Evolutionary conservation across 2,797 vertebrate species (phyloP).

Genomic region (Crotalus adamanteus): DNA sequence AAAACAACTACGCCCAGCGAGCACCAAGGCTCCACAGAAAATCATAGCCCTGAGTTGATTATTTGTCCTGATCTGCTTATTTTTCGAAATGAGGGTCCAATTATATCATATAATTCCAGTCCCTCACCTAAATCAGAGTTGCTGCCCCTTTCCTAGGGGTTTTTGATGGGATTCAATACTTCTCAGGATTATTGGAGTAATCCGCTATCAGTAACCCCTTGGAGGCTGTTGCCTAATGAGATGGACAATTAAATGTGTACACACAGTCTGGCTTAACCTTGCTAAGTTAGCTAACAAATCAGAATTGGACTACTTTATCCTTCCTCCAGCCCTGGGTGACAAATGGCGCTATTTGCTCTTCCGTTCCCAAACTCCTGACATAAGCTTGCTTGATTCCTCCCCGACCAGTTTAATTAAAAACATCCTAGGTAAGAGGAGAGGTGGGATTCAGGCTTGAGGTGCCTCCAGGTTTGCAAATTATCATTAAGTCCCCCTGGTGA

Average conservation of each 20-base stretch:
- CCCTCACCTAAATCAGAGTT: background rate
- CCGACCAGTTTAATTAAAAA: slow-evolving; percentile 53
- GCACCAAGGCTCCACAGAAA: too few relatives aligned
- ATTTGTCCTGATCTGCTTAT: background rate
- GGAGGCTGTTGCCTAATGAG: background rate
- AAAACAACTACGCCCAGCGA: too few relatives aligned
- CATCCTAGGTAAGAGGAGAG: slow-evolving; percentile 38
- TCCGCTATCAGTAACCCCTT: background rate
- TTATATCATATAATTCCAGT: background rate
- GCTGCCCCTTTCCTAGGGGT: background rate
- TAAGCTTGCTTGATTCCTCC: slow-evolving; percentile 51
- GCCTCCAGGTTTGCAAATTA: slow-evolving; percentile 34
- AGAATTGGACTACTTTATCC: slow-evolving; percentile 1
- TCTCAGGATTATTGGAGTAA: background rate
- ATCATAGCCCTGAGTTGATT: background rate
- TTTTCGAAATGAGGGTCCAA: background rate
- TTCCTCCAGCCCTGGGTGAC: slow-evolving; percentile 38
- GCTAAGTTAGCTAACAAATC: slow-evolving; percentile 45
- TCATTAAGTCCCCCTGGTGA: slow-evolving; percentile 36
- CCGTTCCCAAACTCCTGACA: slow-evolving; percentile 27
- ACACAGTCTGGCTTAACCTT: slow-evolving; percentile 24
- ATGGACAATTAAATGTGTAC: background rate
- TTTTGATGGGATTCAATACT: background rate
- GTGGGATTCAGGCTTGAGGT: slow-evolving; percentile 50
- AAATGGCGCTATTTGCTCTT: slow-evolving; percentile 46